These are phyloP conservation scores for Periplaneta americana DNA, from an alignment of 1,140 invertebrate genomes.

Conservation along the genomic window DNA sequence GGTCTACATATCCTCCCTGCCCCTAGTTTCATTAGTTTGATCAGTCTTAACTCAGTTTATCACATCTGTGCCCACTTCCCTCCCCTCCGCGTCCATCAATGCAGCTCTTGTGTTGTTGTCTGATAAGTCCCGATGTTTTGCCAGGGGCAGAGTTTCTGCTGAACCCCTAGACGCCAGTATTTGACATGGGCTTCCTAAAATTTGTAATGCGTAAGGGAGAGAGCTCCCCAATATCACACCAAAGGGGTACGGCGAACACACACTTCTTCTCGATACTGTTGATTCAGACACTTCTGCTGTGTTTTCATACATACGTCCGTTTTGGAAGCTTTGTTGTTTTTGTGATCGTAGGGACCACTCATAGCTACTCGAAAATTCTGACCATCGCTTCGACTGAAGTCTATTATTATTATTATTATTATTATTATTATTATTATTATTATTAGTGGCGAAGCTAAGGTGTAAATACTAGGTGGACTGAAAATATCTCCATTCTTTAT, in stretches of 20 bases:
- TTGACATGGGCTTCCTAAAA: not conserved
- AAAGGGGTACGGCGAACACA: not conserved
- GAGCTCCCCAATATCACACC: not conserved
- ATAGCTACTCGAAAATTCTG: not conserved
- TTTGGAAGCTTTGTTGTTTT: not conserved
- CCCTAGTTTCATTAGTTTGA: not conserved
- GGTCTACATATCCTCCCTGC: not conserved
- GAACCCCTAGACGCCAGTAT: too few species aligned
- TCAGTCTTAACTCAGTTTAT: not conserved
- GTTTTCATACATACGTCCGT: not conserved
- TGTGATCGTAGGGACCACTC: not conserved
- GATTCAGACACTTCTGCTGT: not conserved
- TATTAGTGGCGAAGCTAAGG: too few species aligned
- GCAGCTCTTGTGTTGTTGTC: not conserved
- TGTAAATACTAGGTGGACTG: too few species aligned
- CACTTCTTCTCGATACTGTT: not conserved
- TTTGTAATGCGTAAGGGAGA: not conserved
- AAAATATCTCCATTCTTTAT: too few species aligned
- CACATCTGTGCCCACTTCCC: not conserved
- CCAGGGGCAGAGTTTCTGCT: too few species aligned
- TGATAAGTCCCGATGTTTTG: not conserved
- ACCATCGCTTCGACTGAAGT: not conserved
- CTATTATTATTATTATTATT: too few species aligned
- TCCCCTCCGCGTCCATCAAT: not conserved
- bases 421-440: too few species aligned